Evolutionary conservation across 2,888 invertebrate genomes (phyloP).

Genomic region (Zygothrica quintamaculata): DNA sequence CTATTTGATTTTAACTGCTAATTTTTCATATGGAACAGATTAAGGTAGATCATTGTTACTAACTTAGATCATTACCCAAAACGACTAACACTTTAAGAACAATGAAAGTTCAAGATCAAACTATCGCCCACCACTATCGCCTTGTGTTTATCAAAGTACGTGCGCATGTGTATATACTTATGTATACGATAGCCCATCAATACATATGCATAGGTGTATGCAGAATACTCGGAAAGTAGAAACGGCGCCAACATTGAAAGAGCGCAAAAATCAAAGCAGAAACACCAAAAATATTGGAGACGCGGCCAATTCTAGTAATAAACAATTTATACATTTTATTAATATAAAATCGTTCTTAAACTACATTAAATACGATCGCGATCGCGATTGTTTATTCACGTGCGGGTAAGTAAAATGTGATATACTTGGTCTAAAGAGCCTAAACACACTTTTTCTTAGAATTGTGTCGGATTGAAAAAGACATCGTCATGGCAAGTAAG

Average conservation of each 20-base stretch:
- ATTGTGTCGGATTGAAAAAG: constrained; percentile 11
- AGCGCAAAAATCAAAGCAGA: constrained; percentile 36
- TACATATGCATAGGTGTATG: constrained; percentile 9
- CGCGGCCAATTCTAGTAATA: not conserved
- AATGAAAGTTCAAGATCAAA: constrained; percentile 34
- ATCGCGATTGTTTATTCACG: constrained; percentile 4
- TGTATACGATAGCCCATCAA: not conserved
- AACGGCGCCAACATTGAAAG: constrained; percentile 48
- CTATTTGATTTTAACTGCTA: constrained; percentile 12
- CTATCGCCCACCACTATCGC: constrained; percentile 48
- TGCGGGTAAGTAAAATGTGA: too few species aligned
- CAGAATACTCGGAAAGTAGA: constrained; percentile 39
- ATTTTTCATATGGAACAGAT: too few species aligned
- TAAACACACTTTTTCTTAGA: not conserved
- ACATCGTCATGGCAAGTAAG: constrained; percentile 35
- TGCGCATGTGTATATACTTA: constrained; percentile 1
- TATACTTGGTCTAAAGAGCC: too few species aligned
- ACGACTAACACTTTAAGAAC: constrained; percentile 21
- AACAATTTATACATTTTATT: constrained; percentile 3
- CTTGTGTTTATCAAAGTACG: constrained; percentile 39
- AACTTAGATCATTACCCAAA: constrained; percentile 4
- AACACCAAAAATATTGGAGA: constrained; percentile 1
- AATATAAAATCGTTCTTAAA: too few species aligned
- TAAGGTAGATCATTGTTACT: constrained; percentile 6
- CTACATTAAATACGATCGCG: constrained; percentile 1